A percentile compares a stretch with the other conserved stretches of the same genome.
These are phyloP conservation scores for Agelas oroides DNA, from an alignment of 37 sponge, comb jelly and placozoan species.

Conservation along the genomic window DNA sequence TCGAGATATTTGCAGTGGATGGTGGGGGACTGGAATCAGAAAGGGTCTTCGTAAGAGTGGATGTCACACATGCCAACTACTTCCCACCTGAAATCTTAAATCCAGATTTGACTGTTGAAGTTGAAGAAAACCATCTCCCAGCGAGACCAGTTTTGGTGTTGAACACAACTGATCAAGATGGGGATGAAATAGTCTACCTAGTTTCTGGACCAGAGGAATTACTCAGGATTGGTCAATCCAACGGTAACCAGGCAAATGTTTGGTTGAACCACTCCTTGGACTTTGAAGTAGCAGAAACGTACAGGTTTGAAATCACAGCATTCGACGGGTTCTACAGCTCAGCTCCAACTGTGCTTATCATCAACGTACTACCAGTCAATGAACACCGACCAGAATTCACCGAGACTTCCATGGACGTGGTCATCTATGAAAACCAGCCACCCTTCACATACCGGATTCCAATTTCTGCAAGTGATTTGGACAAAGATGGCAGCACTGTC, in stretches of 20 bases:
- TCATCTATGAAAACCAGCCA: constrained; percentile 40
- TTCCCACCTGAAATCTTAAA: constrained; percentile 27
- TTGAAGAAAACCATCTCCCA: constrained; percentile 21
- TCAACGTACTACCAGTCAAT: constrained; percentile 46
- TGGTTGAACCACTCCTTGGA: constrained; percentile 37
- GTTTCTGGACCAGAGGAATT: constrained; percentile 5
- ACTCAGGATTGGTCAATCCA: neutral
- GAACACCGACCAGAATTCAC: constrained; percentile 42
- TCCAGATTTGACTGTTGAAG: neutral
- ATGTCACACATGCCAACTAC: constrained; percentile 36
- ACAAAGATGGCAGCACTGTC: constrained; percentile 10
- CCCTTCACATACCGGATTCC: neutral
- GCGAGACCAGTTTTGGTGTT: constrained; percentile 23
- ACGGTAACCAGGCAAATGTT: neutral
- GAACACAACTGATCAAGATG: constrained; percentile 38
- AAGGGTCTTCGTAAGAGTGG: constrained; percentile 19
- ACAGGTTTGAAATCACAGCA: constrained; percentile 28
- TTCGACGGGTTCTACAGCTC: constrained; percentile 53
- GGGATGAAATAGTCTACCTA: constrained; percentile 3
- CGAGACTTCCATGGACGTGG: neutral
- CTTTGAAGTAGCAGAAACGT: constrained; percentile 30
- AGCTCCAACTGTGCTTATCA: neutral
- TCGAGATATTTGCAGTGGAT: constrained; percentile 56
- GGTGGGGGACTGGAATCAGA: constrained; percentile 55
- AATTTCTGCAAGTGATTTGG: constrained; percentile 41